These are phyloP conservation scores for Bedellia somnulentella DNA, from an alignment of 2,888 invertebrate genomes.

Conservation along the genomic window DNA sequence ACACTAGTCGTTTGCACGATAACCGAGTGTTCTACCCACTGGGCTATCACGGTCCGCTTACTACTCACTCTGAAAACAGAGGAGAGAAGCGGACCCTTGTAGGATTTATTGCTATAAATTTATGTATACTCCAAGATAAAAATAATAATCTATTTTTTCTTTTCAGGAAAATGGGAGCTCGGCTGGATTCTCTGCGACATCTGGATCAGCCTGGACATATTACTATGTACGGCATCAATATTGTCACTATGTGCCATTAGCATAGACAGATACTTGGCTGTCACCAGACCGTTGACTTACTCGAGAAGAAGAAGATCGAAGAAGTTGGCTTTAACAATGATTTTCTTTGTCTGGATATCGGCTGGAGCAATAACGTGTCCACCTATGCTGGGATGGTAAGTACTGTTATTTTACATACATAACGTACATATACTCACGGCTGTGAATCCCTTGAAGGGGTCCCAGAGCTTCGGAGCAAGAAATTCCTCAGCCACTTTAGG, in stretches of 20 bases:
- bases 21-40: no score
- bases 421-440: no score
- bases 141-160: not conserved
- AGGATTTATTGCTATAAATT: no score
- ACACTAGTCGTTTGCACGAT: no score
- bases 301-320: conserved; percentile 85
- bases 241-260: conserved; percentile 91
- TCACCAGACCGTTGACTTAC: conserved; percentile 90
- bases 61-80: no score
- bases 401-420: no score
- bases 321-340: conserved; percentile 82
- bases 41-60: no score
- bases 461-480: no score
- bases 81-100: no score
- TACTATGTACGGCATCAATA: conserved; percentile 92
- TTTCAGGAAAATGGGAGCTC: conserved; percentile 80
- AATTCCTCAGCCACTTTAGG: no score
- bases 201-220: conserved; percentile 92
- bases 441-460: no score
- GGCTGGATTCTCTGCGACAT: conserved; percentile 86
- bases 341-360: conserved; percentile 86
- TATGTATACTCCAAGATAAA: no score
- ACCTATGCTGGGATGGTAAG: conserved; percentile 89
- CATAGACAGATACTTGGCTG: conserved; percentile 88
- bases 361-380: conserved; percentile 92